Evolutionary conservation across 1,140 invertebrate species (phyloP).

Genomic region (Halesus radiatus): DNA sequence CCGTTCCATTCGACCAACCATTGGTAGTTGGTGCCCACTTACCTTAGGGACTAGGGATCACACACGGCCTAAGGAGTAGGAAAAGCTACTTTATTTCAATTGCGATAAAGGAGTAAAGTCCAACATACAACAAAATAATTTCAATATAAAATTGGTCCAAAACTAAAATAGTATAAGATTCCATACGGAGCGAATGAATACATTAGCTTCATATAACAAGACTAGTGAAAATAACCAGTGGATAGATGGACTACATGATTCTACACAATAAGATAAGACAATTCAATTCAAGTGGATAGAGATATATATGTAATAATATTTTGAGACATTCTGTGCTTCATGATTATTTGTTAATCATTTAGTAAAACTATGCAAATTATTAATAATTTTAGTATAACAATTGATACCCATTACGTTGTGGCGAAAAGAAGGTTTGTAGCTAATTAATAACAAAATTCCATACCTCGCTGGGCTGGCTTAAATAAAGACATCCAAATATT

Average conservation of each 20-base stretch:
- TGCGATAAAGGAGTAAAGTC: neutral
- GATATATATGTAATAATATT: neutral
- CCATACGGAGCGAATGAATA: conserved; percentile 1
- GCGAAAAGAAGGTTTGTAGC: no score
- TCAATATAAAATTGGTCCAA: conserved; percentile 37
- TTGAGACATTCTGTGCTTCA: conserved; percentile 13
- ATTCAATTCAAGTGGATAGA: neutral
- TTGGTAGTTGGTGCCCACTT: neutral
- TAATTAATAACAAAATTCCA: neutral
- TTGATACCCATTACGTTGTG: neutral
- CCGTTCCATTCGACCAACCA: neutral
- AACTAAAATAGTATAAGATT: conserved; percentile 29
- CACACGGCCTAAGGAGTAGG: no score
- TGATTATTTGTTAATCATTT: neutral
- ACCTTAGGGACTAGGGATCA: neutral
- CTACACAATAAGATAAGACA: neutral
- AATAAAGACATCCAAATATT: conserved; percentile 11
- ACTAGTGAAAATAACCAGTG: conserved; percentile 5
- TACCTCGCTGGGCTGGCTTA: no score
- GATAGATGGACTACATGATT: neutral
- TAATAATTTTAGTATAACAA: neutral
- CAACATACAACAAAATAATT: conserved; percentile 16
- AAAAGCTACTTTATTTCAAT: conserved; percentile 1
- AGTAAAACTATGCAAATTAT: neutral
- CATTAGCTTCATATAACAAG: neutral